A percentile compares a stretch with the other conserved stretches of the same genome.
These are phyloP conservation scores for Acrocera orbiculus DNA, from an alignment of 2,888 invertebrate species.

Conservation along the genomic window DNA sequence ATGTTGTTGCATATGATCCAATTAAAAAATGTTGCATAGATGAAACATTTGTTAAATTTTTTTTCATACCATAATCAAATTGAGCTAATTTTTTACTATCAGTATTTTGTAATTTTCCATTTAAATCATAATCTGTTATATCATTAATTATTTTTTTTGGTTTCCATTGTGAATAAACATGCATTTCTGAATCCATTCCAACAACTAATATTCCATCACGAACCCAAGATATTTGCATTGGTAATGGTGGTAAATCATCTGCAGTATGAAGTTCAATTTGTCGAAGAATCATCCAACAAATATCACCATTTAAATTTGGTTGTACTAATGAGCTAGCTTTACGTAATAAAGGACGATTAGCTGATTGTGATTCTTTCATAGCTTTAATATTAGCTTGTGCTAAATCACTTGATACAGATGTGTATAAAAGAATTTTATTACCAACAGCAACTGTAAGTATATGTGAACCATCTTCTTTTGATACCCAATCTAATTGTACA, in stretches of 20 bases:
- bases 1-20: constrained; percentile 59
- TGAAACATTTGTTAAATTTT: constrained; percentile 50
- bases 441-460: constrained; percentile 93
- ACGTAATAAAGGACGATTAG: constrained; percentile 66
- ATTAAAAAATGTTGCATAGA: constrained; percentile 69
- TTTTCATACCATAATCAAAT: constrained; percentile 46
- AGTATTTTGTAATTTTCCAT: constrained; percentile 52
- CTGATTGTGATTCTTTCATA: constrained; percentile 71
- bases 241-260: constrained; percentile 88
- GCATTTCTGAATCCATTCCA: constrained; percentile 99
- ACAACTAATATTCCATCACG: constrained; percentile 94
- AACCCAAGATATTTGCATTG: constrained; percentile 98
- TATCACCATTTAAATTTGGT: constrained; percentile 77
- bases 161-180: constrained; percentile 97
- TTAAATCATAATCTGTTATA: constrained; percentile 48
- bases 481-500: constrained; percentile 97
- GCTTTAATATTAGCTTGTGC: constrained; percentile 88
- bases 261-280: constrained; percentile 83
- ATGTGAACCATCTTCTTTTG: constrained; percentile 97
- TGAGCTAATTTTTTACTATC: constrained; percentile 46
- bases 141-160: constrained; percentile 49
- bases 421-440: constrained; percentile 79
- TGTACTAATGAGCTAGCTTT: constrained; percentile 85
- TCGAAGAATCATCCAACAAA: constrained; percentile 90
- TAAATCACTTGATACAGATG: constrained; percentile 84